A percentile compares a stretch with the other conserved stretches of the same genome.
These are phyloP conservation scores for Reticulitermes lucifugus DNA, from an alignment of 2,888 invertebrate species.

Conservation along the genomic window DNA sequence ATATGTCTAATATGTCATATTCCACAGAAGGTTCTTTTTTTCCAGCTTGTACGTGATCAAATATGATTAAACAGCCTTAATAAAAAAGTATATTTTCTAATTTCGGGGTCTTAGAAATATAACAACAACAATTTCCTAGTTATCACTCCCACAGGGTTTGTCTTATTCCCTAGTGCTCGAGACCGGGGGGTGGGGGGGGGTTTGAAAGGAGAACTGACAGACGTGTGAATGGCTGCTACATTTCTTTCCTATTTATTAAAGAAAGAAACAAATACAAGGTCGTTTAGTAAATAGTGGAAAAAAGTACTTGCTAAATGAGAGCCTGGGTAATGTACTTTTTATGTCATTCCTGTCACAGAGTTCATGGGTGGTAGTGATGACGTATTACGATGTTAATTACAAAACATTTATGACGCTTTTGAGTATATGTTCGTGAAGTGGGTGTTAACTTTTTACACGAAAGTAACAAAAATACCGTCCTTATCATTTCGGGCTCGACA, in stretches of 20 bases:
- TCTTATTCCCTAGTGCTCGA: neutral
- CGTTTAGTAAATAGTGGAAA: neutral
- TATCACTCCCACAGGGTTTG: neutral
- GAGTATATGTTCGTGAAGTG: neutral
- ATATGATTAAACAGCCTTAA: neutral
- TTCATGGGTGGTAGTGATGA: neutral
- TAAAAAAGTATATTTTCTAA: neutral
- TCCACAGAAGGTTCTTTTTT: neutral
- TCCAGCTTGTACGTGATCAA: no score
- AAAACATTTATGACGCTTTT: neutral
- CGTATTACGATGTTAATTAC: neutral
- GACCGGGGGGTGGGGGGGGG: neutral
- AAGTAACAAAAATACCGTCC: no score
- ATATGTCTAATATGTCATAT: neutral
- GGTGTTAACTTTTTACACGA: neutral
- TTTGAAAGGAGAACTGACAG: neutral
- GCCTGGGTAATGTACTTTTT: neutral
- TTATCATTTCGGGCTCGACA: neutral
- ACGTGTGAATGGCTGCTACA: neutral
- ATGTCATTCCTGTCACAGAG: neutral
- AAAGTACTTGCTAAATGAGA: neutral
- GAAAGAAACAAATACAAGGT: neutral
- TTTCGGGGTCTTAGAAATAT: neutral
- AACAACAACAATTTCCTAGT: neutral
- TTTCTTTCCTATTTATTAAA: neutral